Evolutionary conservation across 1,140 invertebrate species (phyloP).

Genomic region (Hyles euphorbiae): DNA sequence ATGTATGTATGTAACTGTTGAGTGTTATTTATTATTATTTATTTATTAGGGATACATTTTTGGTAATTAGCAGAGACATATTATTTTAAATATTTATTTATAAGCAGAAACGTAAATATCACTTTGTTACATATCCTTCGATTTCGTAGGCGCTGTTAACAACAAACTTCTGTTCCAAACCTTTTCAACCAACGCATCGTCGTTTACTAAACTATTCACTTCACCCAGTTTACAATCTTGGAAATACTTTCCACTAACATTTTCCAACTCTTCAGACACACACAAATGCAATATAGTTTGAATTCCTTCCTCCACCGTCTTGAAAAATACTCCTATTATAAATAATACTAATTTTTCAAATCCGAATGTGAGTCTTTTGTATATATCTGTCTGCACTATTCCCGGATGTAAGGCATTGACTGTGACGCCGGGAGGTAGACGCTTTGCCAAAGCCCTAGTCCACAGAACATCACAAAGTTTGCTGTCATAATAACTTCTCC

Average conservation of each 20-base stretch:
- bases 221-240: conserved; percentile 34
- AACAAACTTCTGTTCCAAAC: conserved; percentile 38
- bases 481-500: conserved; percentile 77
- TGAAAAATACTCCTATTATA: conserved; percentile 65
- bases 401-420: conserved; percentile 78
- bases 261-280: conserved; percentile 35
- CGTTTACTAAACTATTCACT: conserved; percentile 17
- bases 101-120: too few relatives aligned
- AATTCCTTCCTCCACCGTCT: conserved; percentile 78
- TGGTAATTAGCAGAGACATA: too few relatives aligned
- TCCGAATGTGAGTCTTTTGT: conserved; percentile 62
- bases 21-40: too few relatives aligned
- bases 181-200: conserved; percentile 35
- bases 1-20: too few relatives aligned
- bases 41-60: too few relatives aligned
- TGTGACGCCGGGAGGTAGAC: conserved; percentile 75
- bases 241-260: conserved; percentile 55
- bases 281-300: conserved; percentile 78
- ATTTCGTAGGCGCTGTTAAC: background rate
- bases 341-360: conserved; percentile 6
- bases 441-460: conserved; percentile 77
- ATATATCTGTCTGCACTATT: conserved; percentile 76
- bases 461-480: conserved; percentile 85
- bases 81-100: too few relatives aligned
- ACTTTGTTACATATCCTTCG: too few relatives aligned